Evolutionary conservation across 2,797 vertebrate genomes (phyloP).

Genomic region (Leptoclinus maculatus): DNA sequence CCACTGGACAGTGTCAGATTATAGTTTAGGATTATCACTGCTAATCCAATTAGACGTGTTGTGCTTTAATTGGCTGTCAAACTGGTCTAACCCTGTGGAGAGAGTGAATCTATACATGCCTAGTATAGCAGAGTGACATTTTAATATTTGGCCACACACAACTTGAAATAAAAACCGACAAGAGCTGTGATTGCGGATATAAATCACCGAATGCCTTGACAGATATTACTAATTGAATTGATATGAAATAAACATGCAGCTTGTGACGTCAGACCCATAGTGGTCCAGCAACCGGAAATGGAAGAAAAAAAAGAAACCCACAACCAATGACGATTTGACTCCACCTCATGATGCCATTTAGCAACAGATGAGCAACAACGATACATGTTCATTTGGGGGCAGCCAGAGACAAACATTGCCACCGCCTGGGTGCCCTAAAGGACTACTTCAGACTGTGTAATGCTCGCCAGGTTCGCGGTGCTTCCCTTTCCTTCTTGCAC

Average conservation of each 20-base stretch:
- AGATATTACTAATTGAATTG: not conserved
- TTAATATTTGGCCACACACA: not conserved
- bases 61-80: slow-evolving; percentile 50
- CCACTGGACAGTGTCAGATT: slow-evolving; percentile 65
- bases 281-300: slow-evolving; percentile 65
- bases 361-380: slow-evolving; percentile 76
- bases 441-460: slow-evolving; percentile 40
- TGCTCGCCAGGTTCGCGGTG: slow-evolving; percentile 46
- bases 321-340: slow-evolving; percentile 66
- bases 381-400: slow-evolving; percentile 23
- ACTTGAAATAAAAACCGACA: not conserved
- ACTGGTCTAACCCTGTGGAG: slow-evolving; percentile 29
- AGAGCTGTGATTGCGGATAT: not conserved
- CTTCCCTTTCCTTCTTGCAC: slow-evolving; percentile 3
- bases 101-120: slow-evolving; percentile 21
- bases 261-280: slow-evolving; percentile 24
- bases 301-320: slow-evolving; percentile 9
- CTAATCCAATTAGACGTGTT: slow-evolving; percentile 71
- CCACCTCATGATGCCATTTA: slow-evolving; percentile 76
- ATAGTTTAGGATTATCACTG: slow-evolving; percentile 62
- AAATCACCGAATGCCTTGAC: not conserved
- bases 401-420: not conserved
- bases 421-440: not conserved
- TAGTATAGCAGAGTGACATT: not conserved
- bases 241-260: not conserved